A percentile compares a stretch with the other conserved stretches of the same genome.
Evolutionary conservation across 2,797 vertebrate genomes (phyloP).

Genomic region (Alectoris magna): DNA sequence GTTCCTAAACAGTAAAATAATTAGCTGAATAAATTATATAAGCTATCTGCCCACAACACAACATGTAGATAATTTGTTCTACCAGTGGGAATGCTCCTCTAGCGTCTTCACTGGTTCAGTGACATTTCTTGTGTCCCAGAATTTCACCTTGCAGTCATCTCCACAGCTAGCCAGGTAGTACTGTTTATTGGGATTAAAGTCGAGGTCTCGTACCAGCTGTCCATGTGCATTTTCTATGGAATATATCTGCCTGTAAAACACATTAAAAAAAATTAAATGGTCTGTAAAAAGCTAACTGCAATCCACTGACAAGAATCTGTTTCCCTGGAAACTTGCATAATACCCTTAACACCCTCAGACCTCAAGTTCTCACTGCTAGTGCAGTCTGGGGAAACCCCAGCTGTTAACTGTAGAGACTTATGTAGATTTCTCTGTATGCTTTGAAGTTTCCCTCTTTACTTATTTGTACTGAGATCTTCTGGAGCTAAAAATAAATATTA

Average conservation of each 20-base stretch:
- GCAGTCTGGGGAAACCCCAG: constrained; percentile 29
- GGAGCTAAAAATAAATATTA: neutral
- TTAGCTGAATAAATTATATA: constrained; percentile 48
- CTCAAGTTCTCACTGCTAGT: neutral
- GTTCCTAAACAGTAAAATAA: constrained; percentile 39
- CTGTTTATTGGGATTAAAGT: constrained; percentile 99
- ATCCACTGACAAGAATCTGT: neutral
- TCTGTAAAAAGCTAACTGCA: neutral
- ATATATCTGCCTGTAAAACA: constrained; percentile 92
- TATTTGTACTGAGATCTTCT: neutral
- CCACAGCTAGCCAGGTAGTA: constrained; percentile 98
- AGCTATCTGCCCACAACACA: constrained; percentile 34
- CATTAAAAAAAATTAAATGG: constrained; percentile 4
- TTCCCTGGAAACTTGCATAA: constrained; percentile 44
- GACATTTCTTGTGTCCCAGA: constrained; percentile 95
- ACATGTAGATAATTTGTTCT: constrained; percentile 41
- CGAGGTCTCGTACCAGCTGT: constrained; percentile 97
- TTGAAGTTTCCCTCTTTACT: neutral
- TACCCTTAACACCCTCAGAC: neutral
- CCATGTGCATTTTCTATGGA: constrained; percentile 97
- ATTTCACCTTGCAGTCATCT: constrained; percentile 99
- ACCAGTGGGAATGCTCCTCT: constrained; percentile 98
- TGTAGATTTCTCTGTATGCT: neutral
- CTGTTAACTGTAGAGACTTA: neutral
- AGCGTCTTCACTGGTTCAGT: constrained; percentile 92